These are phyloP conservation scores for Eolophus roseicapilla DNA, from an alignment of 2,113 vertebrate species.

Conservation along the genomic window DNA sequence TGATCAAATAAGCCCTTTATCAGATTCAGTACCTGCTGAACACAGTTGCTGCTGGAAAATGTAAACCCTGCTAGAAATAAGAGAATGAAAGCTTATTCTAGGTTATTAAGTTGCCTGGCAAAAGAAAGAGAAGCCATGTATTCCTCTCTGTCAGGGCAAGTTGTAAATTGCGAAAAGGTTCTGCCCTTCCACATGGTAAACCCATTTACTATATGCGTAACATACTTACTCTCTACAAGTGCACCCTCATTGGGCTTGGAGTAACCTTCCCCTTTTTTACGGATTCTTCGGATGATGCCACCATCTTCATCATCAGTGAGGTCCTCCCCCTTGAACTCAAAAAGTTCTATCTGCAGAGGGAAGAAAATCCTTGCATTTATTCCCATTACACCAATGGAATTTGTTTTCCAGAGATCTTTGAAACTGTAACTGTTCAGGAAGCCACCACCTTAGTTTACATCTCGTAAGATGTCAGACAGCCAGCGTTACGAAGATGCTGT, in stretches of 20 bases:
- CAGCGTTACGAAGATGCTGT: not conserved
- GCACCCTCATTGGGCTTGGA: conserved; percentile 93
- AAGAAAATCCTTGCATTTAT: not conserved
- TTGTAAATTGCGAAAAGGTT: not conserved
- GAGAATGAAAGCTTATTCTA: not conserved
- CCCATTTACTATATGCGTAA: not conserved
- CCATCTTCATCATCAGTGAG: conserved; percentile 91
- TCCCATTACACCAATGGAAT: not conserved
- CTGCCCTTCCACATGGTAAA: not conserved
- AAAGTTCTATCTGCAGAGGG: conserved; percentile 87
- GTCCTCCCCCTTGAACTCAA: conserved; percentile 93
- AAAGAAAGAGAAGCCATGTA: not conserved
- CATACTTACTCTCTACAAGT: conserved; percentile 86
- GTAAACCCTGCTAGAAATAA: not conserved
- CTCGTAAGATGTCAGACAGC: not conserved
- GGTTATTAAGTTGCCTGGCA: not conserved
- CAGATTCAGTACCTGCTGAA: not conserved
- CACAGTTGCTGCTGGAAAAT: not conserved
- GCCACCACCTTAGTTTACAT: not conserved
- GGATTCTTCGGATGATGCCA: conserved; percentile 89
- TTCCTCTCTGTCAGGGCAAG: not conserved
- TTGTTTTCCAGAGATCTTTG: not conserved
- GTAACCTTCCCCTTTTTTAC: conserved; percentile 89
- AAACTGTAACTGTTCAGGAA: not conserved
- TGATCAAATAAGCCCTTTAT: not conserved